A percentile compares a stretch with the other conserved stretches of the same genome.
Evolutionary conservation across 2,113 vertebrate genomes (phyloP).

Genomic region (Chloropsis hardwickii): DNA sequence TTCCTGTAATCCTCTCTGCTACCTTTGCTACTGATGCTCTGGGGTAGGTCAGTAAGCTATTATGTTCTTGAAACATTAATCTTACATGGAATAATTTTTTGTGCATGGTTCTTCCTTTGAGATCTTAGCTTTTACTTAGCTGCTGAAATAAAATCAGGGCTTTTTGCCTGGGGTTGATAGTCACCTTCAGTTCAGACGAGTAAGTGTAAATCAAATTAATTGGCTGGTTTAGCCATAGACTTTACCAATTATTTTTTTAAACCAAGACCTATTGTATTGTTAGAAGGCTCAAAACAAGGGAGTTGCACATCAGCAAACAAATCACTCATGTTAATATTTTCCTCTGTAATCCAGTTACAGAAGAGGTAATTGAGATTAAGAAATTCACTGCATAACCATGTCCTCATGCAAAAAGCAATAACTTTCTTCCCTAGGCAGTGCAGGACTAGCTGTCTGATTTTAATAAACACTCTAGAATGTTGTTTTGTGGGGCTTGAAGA

Average conservation of each 20-base stretch:
- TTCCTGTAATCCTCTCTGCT: not conserved
- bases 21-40: not conserved
- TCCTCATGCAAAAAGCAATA: slow-evolving; percentile 12
- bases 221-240: not conserved
- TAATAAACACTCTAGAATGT: slow-evolving; percentile 15
- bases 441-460: slow-evolving; percentile 16
- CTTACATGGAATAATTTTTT: not conserved
- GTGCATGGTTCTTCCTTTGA: not conserved
- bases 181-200: not conserved
- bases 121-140: not conserved
- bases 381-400: not conserved
- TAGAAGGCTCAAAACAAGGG: not conserved
- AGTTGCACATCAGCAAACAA: slow-evolving; percentile 11
- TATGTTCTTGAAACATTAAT: not conserved
- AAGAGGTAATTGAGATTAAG: slow-evolving; percentile 40
- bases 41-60: not conserved
- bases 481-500: not conserved
- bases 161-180: not conserved
- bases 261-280: not conserved
- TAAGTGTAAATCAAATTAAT: not conserved
- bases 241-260: not conserved
- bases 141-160: not conserved
- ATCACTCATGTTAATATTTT: slow-evolving; percentile 36
- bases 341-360: slow-evolving; percentile 23
- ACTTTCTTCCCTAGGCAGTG: slow-evolving; percentile 9